Conservation (phyloP, 92 coral and sea anemone species). For the Muricea muricata region DNA sequence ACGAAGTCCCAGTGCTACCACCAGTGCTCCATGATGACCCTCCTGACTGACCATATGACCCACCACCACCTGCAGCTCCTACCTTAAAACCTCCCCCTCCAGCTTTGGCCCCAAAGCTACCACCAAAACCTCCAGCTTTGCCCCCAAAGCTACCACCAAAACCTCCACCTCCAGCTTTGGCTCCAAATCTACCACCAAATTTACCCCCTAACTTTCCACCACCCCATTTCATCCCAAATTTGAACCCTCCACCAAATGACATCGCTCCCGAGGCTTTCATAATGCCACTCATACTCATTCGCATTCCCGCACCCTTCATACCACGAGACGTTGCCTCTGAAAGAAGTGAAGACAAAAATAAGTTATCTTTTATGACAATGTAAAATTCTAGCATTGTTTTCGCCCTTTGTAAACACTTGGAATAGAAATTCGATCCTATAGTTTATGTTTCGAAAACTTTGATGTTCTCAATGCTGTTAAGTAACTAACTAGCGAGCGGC, state of each 20-base stretch:
- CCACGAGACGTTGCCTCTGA: neutral
- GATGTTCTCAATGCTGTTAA: no score
- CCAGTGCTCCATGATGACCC: neutral
- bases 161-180: neutral
- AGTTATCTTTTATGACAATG: neutral
- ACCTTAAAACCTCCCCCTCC: neutral
- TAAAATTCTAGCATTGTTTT: neutral
- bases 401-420: no score
- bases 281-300: neutral
- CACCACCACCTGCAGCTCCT: neutral
- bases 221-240: neutral
- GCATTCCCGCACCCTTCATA: neutral
- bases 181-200: neutral
- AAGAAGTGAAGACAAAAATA: neutral
- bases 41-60: neutral
- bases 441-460: no score
- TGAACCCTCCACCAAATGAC: neutral
- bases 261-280: conserved; percentile 3
- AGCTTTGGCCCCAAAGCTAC: neutral
- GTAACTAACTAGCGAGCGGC: neutral
- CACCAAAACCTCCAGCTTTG: neutral
- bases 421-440: neutral
- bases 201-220: neutral
- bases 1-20: neutral
- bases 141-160: neutral